Evolutionary conservation across 2,797 vertebrate genomes (phyloP), one percentile per base, ranked within the genome.

Genomic region (Otolemur crassicaudatus): DNA sequence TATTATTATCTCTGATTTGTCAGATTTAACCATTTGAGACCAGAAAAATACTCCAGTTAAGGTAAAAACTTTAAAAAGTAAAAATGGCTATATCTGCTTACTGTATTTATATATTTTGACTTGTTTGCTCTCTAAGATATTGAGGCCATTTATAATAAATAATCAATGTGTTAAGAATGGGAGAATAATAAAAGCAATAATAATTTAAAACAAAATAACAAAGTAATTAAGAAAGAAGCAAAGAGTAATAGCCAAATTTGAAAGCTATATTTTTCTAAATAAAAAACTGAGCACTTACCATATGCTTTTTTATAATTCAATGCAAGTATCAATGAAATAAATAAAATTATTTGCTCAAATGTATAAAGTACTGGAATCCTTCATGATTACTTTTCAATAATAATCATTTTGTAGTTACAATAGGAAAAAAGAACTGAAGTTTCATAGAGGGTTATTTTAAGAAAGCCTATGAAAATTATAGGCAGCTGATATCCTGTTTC

Each of bases 391-490:
- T 94, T 69, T 89, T 40, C 31, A 95, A 56, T 86, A 70, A 82
- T 73, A 81, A 86, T 53, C 67, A 91, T 67, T 92, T 83, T 92
- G 72, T n/a, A 87, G 67, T 73, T 60, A 82, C 7, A 94, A 94
- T 2, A 92, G 72, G 46, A 84, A 80, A 95, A 34, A 13, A 9
- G 29, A 37, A 34, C 16, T 23, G 85, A 93, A 25, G 27, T 81
- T 90, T 79, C 43, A 60, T 19, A 89, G 1, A 86, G 29, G 9
- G 20, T n/a, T 75, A 49, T 94, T 31, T 86, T 89, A 94, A 95
- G n/a, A 92, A 81, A 91, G 89, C 29, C 81, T 95, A 79, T 86
- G 80, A 83, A 97, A 91, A 81, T 73, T 84, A 95, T 3, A 93
- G 27, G 27, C 0, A 90, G 17, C 11, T 84, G 6, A 85, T 69